phyloP scores from a whole-genome alignment of 2,888 invertebrate genomes.

The Acholoe squamosa region DNA sequence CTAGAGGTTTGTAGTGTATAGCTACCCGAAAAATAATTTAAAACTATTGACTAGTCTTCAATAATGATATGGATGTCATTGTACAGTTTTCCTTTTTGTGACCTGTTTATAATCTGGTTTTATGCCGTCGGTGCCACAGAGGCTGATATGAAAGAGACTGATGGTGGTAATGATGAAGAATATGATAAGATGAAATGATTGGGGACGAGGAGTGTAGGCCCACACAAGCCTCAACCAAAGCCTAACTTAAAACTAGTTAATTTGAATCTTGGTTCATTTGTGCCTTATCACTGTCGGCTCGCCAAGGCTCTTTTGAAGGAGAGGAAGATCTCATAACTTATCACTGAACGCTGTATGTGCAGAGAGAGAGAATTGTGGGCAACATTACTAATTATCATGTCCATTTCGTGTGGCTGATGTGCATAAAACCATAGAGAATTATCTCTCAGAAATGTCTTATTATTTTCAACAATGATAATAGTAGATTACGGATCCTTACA shows the following conservation, averaged over 20 bases:
- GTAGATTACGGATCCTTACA: slow-evolving; percentile 39
- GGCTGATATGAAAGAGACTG: not conserved
- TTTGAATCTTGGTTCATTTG: slow-evolving; percentile 60
- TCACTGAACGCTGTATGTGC: slow-evolving; percentile 36
- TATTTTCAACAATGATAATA: slow-evolving; percentile 51
- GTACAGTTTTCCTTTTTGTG: slow-evolving; percentile 61
- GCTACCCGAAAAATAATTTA: slow-evolving; percentile 46
- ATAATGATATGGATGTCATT: slow-evolving; percentile 61
- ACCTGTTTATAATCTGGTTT: slow-evolving; percentile 49
- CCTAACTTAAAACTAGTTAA: slow-evolving; percentile 48
- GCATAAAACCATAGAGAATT: slow-evolving; percentile 60
- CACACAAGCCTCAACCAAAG: slow-evolving; percentile 35
- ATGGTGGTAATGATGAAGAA: slow-evolving; percentile 16
- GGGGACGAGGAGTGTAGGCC: slow-evolving; percentile 30
- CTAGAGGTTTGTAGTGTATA: slow-evolving; percentile 63
- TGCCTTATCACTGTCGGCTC: slow-evolving; percentile 44
- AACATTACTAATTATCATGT: not conserved
- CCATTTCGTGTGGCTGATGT: slow-evolving; percentile 44
- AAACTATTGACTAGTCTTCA: slow-evolving; percentile 56
- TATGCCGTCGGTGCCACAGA: slow-evolving; percentile 59
- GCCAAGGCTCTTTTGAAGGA: slow-evolving; percentile 51
- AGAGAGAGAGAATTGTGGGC: not conserved
- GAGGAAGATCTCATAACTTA: slow-evolving; percentile 62
- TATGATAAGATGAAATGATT: not conserved
- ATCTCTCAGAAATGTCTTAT: slow-evolving; percentile 4